These are phyloP conservation scores for Oedothorax gibbosus DNA, from an alignment of 1,140 invertebrate genomes.

Conservation along the genomic window DNA sequence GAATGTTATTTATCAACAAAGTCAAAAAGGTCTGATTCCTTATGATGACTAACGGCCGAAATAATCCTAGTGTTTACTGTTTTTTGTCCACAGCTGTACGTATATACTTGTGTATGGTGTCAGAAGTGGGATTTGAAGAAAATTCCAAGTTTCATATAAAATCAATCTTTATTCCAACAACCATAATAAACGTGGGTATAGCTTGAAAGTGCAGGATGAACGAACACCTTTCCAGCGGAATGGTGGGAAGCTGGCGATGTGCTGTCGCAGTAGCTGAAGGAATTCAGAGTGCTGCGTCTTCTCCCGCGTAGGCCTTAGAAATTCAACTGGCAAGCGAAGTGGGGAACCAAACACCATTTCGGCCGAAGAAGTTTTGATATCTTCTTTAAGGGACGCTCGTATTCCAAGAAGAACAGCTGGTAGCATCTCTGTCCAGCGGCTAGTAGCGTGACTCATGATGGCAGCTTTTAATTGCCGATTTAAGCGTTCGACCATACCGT, in stretches of 20 bases:
- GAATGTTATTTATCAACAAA: too few species aligned
- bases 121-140: too few species aligned
- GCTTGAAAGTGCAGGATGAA: background rate
- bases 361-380: slow-evolving; percentile 59
- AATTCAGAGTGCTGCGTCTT: background rate
- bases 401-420: slow-evolving; percentile 67
- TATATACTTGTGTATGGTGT: too few species aligned
- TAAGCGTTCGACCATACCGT: slow-evolving; percentile 66
- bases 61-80: too few species aligned
- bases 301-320: slow-evolving; percentile 36
- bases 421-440: background rate
- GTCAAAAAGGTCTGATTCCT: too few species aligned
- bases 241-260: background rate
- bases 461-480: slow-evolving; percentile 69
- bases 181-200: background rate
- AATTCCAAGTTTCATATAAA: too few species aligned
- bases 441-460: background rate
- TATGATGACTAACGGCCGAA: too few species aligned
- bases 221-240: background rate
- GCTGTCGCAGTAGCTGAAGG: too few species aligned
- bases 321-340: slow-evolving; percentile 59
- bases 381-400: slow-evolving; percentile 63
- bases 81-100: too few species aligned
- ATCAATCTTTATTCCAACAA: too few species aligned
- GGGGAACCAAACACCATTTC: slow-evolving; percentile 62